Evolutionary conservation across 2,797 vertebrate species (phyloP).

Genomic region (Ciconia nigra): DNA sequence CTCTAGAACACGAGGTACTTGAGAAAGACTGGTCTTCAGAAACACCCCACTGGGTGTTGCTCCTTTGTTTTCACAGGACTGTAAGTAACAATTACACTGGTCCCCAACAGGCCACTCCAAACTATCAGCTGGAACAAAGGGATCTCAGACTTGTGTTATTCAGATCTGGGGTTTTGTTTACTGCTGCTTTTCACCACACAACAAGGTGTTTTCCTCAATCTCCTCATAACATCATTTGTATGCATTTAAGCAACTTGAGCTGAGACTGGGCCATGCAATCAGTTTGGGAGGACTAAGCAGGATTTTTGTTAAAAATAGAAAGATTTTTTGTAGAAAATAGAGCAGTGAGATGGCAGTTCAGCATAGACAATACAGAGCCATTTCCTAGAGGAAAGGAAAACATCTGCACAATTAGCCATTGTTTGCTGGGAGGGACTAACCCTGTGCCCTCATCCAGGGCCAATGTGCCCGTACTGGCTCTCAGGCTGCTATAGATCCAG

Average conservation of each 20-base stretch:
- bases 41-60: background rate
- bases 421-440: background rate
- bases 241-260: background rate
- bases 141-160: background rate
- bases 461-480: background rate
- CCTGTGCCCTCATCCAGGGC: background rate
- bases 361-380: background rate
- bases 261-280: background rate
- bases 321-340: background rate
- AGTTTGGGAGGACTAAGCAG: background rate
- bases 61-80: background rate
- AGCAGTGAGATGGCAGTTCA: background rate
- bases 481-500: background rate
- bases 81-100: background rate
- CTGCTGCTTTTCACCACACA: background rate
- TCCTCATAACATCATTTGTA: background rate
- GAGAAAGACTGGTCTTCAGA: background rate
- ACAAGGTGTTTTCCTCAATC: background rate
- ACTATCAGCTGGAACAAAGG: background rate
- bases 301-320: background rate
- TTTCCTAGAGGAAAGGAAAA: slow-evolving; percentile 3
- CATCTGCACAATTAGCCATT: background rate
- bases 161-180: background rate
- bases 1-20: background rate
- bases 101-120: background rate